Evolutionary conservation across 2,113 vertebrate species (phyloP).

Genomic region (Podarcis raffonei): DNA sequence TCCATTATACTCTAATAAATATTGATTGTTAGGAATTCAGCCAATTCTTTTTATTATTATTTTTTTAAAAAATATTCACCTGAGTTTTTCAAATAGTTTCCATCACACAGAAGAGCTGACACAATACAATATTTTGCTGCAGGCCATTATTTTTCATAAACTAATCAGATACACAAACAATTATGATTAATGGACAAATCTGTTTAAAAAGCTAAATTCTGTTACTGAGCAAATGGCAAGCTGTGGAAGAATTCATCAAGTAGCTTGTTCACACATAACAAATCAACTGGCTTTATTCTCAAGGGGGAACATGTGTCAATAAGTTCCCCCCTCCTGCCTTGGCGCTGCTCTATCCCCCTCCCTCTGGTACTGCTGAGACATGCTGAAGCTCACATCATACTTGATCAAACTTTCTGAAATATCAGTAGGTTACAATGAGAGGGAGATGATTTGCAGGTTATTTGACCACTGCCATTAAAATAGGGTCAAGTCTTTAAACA

Average conservation of each 20-base stretch:
- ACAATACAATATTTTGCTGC: constrained; percentile 21
- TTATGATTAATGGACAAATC: constrained; percentile 36
- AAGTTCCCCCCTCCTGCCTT: not conserved
- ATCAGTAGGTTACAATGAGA: not conserved
- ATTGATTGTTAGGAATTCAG: constrained; percentile 34
- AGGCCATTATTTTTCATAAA: constrained; percentile 49
- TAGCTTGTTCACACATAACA: constrained; percentile 22
- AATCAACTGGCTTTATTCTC: constrained; percentile 1
- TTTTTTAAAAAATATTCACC: not conserved
- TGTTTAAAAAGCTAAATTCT: constrained; percentile 27
- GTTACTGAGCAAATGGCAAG: constrained; percentile 7
- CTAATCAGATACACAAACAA: constrained; percentile 24
- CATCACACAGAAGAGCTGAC: constrained; percentile 14
- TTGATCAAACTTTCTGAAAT: not conserved
- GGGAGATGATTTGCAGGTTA: not conserved
- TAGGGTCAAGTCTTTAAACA: not conserved
- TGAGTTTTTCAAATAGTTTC: constrained; percentile 10
- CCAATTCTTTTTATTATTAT: constrained; percentile 9
- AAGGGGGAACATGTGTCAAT: constrained; percentile 6
- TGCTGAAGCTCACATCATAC: not conserved
- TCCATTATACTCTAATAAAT: constrained; percentile 30
- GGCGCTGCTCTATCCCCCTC: not conserved
- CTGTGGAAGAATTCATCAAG: not conserved
- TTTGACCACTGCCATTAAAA: not conserved
- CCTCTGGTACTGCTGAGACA: not conserved